These are phyloP conservation scores for Eledone cirrhosa DNA, from an alignment of 2,888 invertebrate species.

Conservation along the genomic window DNA sequence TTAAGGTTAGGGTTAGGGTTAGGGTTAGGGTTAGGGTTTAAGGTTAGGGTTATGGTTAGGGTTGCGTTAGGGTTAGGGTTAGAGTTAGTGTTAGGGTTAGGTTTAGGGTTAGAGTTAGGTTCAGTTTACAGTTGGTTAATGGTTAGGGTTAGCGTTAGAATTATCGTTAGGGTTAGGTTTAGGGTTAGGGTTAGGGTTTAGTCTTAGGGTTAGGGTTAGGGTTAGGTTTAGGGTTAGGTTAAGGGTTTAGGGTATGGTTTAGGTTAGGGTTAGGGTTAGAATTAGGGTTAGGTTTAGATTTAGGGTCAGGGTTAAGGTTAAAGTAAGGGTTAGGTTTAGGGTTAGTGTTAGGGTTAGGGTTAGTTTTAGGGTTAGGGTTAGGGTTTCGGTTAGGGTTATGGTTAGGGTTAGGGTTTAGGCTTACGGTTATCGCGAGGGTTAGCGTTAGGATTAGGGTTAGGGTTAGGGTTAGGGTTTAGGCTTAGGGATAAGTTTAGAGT, in stretches of 20 bases:
- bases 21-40: no score
- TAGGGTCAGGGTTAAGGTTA: no score
- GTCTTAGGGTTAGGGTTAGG: not conserved
- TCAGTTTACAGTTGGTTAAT: no score
- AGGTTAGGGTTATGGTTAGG: no score
- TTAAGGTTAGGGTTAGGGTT: no score
- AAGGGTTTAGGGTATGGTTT: not conserved
- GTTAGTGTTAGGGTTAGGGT: slow-evolving; percentile 27
- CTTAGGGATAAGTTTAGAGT: no score
- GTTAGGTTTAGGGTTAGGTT: not conserved
- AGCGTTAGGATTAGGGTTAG: no score
- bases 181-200: slow-evolving; percentile 4
- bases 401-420: slow-evolving; percentile 24
- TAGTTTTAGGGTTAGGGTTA: slow-evolving; percentile 24
- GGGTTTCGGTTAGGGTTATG: slow-evolving; percentile 21
- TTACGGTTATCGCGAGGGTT: not conserved
- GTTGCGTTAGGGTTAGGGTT: no score
- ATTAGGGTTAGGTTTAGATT: not conserved
- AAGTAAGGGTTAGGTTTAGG: slow-evolving; percentile 16
- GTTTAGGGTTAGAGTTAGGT: no score
- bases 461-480: slow-evolving; percentile 12
- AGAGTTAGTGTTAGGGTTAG: no score
- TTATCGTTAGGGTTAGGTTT: slow-evolving; percentile 3
- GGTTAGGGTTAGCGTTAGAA: slow-evolving; percentile 21
- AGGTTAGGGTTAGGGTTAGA: not conserved